Conservation (phyloP, 2,113 vertebrate genomes). For the Nothobranchius furzeri region DNA sequence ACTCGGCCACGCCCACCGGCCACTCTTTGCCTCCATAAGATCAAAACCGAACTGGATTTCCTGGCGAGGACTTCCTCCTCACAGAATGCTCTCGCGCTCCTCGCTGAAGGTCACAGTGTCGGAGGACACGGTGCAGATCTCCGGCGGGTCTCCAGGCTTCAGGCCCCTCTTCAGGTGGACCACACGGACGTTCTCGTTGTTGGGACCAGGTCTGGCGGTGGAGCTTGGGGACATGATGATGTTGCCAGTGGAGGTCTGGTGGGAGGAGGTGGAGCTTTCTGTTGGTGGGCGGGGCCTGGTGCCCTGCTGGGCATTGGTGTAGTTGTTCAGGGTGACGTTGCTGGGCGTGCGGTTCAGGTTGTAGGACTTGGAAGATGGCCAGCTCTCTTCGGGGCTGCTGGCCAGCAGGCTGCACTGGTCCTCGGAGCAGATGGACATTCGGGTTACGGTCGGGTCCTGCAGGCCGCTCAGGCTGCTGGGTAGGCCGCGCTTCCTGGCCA, state of each 20-base stretch:
- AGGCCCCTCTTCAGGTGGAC: slow-evolving; percentile 86
- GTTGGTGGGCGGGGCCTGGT: slow-evolving; percentile 59
- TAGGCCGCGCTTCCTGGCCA: slow-evolving; percentile 76
- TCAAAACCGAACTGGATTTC: background rate
- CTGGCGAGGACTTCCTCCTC: background rate
- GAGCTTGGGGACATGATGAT: slow-evolving; percentile 61
- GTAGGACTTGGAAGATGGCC: slow-evolving; percentile 85
- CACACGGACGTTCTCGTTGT: slow-evolving; percentile 92
- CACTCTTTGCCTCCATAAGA: no score
- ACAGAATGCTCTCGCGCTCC: slow-evolving; percentile 92
- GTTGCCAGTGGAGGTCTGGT: slow-evolving; percentile 68
- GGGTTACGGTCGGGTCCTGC: slow-evolving; percentile 85
- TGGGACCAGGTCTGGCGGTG: slow-evolving; percentile 64
- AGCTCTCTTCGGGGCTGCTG: slow-evolving; percentile 94
- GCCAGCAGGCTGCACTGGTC: slow-evolving; percentile 94
- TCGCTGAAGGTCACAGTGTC: slow-evolving; percentile 90
- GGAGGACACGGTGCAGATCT: slow-evolving; percentile 83
- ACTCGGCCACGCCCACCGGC: no score
- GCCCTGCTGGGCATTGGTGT: slow-evolving; percentile 78
- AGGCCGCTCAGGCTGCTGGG: slow-evolving; percentile 90
- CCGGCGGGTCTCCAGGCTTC: slow-evolving; percentile 83
- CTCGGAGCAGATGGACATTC: slow-evolving; percentile 99
- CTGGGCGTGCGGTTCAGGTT: slow-evolving; percentile 92
- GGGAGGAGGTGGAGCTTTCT: slow-evolving; percentile 66
- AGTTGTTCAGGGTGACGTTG: slow-evolving; percentile 93